phyloP scores from a whole-genome alignment of 2,888 invertebrate species.

The Zonitis immaculata region DNA sequence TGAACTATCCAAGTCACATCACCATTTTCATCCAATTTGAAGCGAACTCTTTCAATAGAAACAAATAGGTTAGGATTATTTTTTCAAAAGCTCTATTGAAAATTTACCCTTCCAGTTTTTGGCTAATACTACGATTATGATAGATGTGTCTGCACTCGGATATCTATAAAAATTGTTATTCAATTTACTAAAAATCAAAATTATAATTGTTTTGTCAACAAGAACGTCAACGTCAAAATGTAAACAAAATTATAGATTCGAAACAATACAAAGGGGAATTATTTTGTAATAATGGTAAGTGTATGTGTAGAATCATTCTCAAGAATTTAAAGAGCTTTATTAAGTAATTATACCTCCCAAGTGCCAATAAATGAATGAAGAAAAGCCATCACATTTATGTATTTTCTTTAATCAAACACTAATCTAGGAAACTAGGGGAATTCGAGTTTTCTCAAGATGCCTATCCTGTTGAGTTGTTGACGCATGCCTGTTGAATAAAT shows the following conservation, averaged over 20 bases:
- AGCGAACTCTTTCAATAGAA: constrained; percentile 42
- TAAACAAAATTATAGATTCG: constrained; percentile 7
- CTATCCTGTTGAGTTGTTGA: not conserved
- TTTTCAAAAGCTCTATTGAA: constrained; percentile 3
- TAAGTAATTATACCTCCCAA: constrained; percentile 52
- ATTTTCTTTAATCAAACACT: not conserved
- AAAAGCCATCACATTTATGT: constrained; percentile 18
- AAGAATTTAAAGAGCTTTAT: constrained; percentile 4
- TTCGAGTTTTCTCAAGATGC: not conserved
- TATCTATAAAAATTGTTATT: constrained; percentile 42
- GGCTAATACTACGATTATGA: constrained; percentile 47
- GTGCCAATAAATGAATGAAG: constrained; percentile 51
- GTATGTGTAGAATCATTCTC: not conserved
- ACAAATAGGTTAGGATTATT: constrained; percentile 7
- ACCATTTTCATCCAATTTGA: constrained; percentile 57
- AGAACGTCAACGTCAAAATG: constrained; percentile 12
- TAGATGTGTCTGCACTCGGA: constrained; percentile 49
- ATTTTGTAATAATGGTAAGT: not conserved
- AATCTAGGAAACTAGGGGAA: not conserved
- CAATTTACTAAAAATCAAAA: constrained; percentile 1
- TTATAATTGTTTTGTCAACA: constrained; percentile 23
- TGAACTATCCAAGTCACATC: constrained; percentile 61
- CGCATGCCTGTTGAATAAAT: not conserved
- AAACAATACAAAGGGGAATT: not conserved
- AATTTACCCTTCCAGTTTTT: constrained; percentile 52